phyloP scores from a whole-genome alignment of 2,113 vertebrate species.

The Eulemur macaco region DNA sequence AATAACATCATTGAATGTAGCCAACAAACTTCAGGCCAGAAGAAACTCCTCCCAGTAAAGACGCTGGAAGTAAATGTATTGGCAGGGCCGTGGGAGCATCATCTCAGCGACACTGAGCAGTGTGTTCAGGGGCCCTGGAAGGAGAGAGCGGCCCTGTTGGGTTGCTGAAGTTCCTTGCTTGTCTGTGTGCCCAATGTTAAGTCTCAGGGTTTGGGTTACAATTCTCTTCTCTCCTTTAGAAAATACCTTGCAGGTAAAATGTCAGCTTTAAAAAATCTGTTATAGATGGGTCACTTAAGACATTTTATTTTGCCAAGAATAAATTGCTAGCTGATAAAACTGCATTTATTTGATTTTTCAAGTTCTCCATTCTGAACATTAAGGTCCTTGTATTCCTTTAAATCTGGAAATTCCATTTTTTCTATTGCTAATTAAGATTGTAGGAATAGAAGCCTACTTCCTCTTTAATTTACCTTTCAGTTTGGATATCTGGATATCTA shows the following conservation, averaged over 20 bases:
- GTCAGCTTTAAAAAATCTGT: conserved; percentile 39
- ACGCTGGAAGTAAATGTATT: background rate
- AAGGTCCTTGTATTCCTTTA: background rate
- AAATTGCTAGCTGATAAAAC: background rate
- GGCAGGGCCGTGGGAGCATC: background rate
- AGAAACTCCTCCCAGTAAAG: background rate
- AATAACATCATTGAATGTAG: background rate
- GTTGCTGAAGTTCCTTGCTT: background rate
- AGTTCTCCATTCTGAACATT: background rate
- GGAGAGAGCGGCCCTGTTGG: background rate
- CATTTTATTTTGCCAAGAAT: background rate
- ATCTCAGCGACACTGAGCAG: too few relatives aligned
- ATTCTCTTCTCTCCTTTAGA: conserved; percentile 32
- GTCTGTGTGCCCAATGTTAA: background rate
- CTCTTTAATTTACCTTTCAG: conserved; percentile 20
- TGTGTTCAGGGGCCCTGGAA: background rate
- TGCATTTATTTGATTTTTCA: background rate
- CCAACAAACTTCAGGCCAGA: background rate
- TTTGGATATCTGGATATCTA: conserved; percentile 12
- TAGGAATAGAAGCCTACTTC: background rate
- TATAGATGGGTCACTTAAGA: background rate
- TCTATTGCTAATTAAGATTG: conserved; percentile 7
- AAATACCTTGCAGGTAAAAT: conserved; percentile 49
- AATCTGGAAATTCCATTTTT: background rate
- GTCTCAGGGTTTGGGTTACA: background rate